phyloP scores from a whole-genome alignment of 2,888 invertebrate species.

The Lochmaea capreae region DNA sequence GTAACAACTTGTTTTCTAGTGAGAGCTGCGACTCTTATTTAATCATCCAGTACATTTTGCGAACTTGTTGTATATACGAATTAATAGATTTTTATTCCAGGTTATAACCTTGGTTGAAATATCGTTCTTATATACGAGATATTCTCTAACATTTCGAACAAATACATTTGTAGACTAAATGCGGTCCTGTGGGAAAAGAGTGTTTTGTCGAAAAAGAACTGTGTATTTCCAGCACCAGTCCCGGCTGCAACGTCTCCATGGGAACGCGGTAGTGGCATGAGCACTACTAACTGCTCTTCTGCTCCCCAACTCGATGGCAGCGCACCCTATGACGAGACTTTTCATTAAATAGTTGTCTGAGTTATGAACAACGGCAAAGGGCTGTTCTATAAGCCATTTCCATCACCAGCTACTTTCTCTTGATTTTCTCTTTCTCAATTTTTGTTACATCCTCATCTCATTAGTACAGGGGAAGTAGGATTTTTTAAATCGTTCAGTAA shows the following conservation, averaged over 20 bases:
- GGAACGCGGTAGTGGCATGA: constrained; percentile 56
- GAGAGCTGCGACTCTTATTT: too few relatives aligned
- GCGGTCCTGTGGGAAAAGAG: not conserved
- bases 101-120: too few relatives aligned
- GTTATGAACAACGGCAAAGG: constrained; percentile 56
- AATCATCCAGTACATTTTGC: too few relatives aligned
- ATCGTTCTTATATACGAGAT: too few relatives aligned
- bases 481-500: not conserved
- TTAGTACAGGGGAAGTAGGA: not conserved
- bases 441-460: not conserved
- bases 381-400: constrained; percentile 52
- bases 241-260: constrained; percentile 63
- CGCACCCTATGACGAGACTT: constrained; percentile 62
- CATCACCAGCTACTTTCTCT: constrained; percentile 34
- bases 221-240: constrained; percentile 53
- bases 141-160: not conserved
- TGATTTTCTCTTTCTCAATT: constrained; percentile 4
- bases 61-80: too few relatives aligned
- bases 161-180: not conserved
- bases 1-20: too few relatives aligned
- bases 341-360: constrained; percentile 62
- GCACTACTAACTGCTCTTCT: constrained; percentile 52
- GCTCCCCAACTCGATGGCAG: constrained; percentile 62
- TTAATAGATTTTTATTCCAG: too few relatives aligned
- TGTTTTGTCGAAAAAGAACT: constrained; percentile 5